Evolutionary conservation across 2,113 vertebrate genomes (phyloP).

Genomic region (Melanocharis versteri): DNA sequence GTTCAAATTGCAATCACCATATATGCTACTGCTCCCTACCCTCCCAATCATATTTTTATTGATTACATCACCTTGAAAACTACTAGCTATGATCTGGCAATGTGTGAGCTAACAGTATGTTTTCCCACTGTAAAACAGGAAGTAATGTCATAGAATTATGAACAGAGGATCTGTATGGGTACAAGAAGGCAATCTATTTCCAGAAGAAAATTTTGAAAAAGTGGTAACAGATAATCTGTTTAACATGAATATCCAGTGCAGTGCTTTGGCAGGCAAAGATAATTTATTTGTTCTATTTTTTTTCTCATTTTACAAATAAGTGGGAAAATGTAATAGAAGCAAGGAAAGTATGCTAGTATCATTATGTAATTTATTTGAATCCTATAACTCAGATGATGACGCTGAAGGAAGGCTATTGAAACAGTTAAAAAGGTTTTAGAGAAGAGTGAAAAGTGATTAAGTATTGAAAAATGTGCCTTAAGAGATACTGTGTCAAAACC

Average conservation of each 20-base stretch:
- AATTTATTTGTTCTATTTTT: neutral
- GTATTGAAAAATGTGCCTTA: neutral
- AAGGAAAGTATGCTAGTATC: neutral
- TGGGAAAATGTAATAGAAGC: neutral
- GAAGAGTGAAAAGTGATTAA: neutral
- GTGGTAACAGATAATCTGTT: neutral
- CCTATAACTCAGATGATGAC: neutral
- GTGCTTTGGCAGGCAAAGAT: neutral
- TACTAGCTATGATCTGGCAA: neutral
- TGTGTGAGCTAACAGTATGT: neutral
- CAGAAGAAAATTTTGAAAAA: neutral
- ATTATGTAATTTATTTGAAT: neutral
- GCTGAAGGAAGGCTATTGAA: neutral
- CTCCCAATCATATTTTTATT: neutral
- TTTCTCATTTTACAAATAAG: neutral
- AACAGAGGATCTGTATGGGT: neutral
- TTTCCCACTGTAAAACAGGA: neutral
- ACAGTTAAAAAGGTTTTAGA: neutral
- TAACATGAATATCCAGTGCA: neutral
- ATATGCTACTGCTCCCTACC: accelerated
- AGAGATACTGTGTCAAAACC: neutral
- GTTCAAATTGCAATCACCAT: neutral
- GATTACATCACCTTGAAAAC: neutral
- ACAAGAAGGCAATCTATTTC: neutral
- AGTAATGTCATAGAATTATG: neutral